Base-by-base conservation (phyloP, 2,888 invertebrate genomes). In the Esperia sulphurella region DNA sequence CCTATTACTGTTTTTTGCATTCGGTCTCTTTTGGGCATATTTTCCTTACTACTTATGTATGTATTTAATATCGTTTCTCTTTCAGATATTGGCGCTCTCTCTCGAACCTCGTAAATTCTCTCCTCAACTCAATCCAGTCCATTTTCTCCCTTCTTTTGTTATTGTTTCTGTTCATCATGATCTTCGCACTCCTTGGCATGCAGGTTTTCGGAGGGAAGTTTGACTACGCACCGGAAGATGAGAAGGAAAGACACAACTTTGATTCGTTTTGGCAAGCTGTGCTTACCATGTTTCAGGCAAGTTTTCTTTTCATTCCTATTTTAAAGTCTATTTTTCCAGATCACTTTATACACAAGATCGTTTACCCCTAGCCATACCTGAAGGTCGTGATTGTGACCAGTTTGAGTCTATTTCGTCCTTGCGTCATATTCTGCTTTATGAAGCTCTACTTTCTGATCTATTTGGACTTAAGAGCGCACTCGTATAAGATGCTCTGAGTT, bases 121-220 rank as follows among this genome's bases (percentile, higher is more conserved):
- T 99, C 62, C 93, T 99, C 67, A 99, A 99, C 91, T 98, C 98
- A 46, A 98, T 99, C 90, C 97, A 99, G 87, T 99, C 99, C 54
- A 99, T 99, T 83, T 98, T 98, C 76, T 99, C 98, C 48, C 92
- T 99, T 44, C 92, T 99, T 81, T 93, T 99, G 50, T 93, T 99
- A 53, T 93, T 99, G 63, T 99, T 99, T 91, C 92, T 99, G 54
- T 99, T 99, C 90, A 99, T 99, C 87, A 98, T 99, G 81, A 99
- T 99, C 84, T 99, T 99, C 86, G 98, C 99, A 14, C 91, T 99
- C 52, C 92, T 99, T 48, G 99, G 99, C 50, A 99, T 99, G 99
- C 99, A 99, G 91, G 96, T 99, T 38, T 99, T 99, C 84, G 99
- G 99, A 52, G 99, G 99, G 41, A 96, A 93, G 85, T 99, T 99